These are phyloP conservation scores for Oophaga sylvatica DNA, from an alignment of 2,797 vertebrate species.

Conservation along the genomic window DNA sequence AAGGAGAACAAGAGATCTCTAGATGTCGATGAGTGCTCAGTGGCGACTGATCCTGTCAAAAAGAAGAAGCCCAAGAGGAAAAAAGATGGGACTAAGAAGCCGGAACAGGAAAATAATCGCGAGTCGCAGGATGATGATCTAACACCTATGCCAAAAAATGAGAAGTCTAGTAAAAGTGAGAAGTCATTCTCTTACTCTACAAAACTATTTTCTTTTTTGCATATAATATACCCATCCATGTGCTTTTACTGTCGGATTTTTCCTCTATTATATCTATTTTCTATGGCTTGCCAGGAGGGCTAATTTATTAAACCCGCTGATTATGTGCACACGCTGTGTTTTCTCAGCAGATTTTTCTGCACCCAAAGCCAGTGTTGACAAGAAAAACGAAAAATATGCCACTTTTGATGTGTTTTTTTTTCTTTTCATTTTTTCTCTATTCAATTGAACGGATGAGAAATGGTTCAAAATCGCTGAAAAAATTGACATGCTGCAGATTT, in stretches of 20 bases:
- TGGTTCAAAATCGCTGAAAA: too few relatives aligned
- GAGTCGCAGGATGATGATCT: constrained; percentile 56
- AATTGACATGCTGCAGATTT: too few relatives aligned
- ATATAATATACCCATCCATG: neutral
- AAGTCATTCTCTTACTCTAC: neutral
- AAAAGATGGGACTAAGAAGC: constrained; percentile 66
- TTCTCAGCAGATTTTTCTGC: too few relatives aligned
- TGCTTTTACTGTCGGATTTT: neutral
- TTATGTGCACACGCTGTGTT: too few relatives aligned
- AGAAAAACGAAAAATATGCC: too few relatives aligned
- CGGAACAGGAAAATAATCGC: constrained; percentile 61
- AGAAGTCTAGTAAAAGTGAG: constrained; percentile 69
- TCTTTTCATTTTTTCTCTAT: too few relatives aligned
- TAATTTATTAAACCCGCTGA: neutral
- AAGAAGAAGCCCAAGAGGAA: constrained; percentile 75
- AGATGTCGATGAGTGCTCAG: constrained; percentile 68
- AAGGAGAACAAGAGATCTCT: constrained; percentile 83
- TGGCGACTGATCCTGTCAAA: constrained; percentile 67
- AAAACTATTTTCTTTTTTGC: neutral
- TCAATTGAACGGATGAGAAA: too few relatives aligned
- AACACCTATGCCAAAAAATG: constrained; percentile 55
- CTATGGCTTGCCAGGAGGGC: neutral
- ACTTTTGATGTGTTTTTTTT: too few relatives aligned
- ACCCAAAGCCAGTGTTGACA: too few relatives aligned
- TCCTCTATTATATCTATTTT: neutral